These are phyloP conservation scores for Mesitornis unicolor DNA, from an alignment of 2,113 vertebrate species.

Conservation along the genomic window DNA sequence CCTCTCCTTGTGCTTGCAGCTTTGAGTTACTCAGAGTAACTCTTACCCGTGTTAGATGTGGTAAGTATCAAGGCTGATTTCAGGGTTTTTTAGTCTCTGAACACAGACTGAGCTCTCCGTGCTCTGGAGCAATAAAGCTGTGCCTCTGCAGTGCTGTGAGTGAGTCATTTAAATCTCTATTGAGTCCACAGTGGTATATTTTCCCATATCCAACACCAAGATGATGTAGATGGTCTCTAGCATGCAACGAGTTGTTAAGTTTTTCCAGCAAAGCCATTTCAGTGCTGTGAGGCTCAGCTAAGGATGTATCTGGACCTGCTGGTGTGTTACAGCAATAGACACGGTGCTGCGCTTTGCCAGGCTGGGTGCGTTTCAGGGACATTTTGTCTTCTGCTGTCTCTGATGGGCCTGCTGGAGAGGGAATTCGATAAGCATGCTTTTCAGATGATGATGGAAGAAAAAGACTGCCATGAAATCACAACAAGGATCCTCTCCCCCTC, in stretches of 20 bases:
- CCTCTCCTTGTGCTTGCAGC: neutral
- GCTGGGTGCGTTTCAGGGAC: neutral
- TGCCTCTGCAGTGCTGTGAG: neutral
- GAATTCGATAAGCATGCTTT: fast-evolving
- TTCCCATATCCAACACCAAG: neutral
- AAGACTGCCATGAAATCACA: neutral
- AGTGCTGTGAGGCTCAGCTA: neutral
- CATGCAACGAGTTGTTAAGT: neutral
- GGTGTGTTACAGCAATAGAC: neutral
- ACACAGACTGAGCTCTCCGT: neutral
- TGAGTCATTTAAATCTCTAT: fast-evolving
- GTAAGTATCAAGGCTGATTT: neutral
- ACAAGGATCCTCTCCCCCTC: neutral
- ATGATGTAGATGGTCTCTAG: neutral
- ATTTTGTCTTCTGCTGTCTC: neutral
- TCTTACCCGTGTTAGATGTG: fast-evolving
- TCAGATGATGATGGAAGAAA: neutral
- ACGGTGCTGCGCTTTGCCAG: neutral
- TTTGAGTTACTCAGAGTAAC: neutral
- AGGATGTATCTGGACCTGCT: conserved; percentile 3
- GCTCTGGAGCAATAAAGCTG: neutral
- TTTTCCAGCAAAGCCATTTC: neutral
- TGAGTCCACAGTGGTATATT: neutral
- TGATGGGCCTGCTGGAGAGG: neutral
- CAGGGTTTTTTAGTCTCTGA: neutral